These are phyloP conservation scores for Leucophenga montana DNA, from an alignment of 2,888 invertebrate genomes.

Conservation along the genomic window DNA sequence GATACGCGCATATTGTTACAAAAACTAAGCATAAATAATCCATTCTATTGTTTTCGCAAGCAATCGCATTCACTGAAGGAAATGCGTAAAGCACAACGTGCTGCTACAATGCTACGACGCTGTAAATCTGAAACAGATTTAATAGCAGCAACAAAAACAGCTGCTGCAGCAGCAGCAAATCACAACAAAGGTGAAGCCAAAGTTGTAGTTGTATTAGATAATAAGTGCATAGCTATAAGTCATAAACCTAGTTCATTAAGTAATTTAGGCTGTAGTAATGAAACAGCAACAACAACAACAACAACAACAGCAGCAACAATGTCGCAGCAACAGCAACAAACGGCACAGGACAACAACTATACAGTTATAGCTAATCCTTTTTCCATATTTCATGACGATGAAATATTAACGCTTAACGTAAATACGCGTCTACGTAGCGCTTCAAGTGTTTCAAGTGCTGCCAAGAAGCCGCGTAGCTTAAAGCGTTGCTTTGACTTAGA, in stretches of 20 bases:
- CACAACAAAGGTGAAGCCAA: constrained; percentile 50
- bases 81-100: constrained; percentile 36
- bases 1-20: constrained; percentile 59
- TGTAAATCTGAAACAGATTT: constrained; percentile 67
- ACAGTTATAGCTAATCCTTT: constrained; percentile 73
- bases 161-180: constrained; percentile 16
- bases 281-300: constrained; percentile 30
- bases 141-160: constrained; percentile 17
- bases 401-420: constrained; percentile 60
- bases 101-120: constrained; percentile 40
- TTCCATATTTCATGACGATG: constrained; percentile 70
- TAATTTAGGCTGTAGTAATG: constrained; percentile 31
- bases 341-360: constrained; percentile 57
- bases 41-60: constrained; percentile 70
- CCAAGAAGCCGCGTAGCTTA: constrained; percentile 55
- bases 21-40: constrained; percentile 69
- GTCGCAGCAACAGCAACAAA: too few species aligned
- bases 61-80: constrained; percentile 67
- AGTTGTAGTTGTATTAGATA: constrained; percentile 68
- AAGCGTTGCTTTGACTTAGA: constrained; percentile 57
- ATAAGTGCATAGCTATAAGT: constrained; percentile 61
- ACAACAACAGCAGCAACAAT: constrained; percentile 14
- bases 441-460: constrained; percentile 39
- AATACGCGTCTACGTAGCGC: constrained; percentile 60
- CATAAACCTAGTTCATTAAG: constrained; percentile 50